Percentiles rank a stretch among this genome's conserved stretches.
These are phyloP conservation scores for Sparus aurata DNA, from an alignment of 2,797 vertebrate genomes.

Conservation along the genomic window DNA sequence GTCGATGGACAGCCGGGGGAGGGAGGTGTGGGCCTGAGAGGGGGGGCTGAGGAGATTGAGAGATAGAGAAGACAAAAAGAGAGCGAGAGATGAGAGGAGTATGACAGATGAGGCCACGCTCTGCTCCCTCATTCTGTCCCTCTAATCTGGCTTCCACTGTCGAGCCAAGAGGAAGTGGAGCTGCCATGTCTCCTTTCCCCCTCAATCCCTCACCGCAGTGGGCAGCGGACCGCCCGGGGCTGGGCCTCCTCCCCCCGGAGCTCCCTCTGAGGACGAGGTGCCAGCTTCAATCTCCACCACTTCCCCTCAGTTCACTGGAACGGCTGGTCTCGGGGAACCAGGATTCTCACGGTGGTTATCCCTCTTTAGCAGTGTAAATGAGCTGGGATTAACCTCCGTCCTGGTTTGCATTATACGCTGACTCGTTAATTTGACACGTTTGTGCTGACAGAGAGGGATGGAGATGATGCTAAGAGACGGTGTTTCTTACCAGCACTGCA, in stretches of 20 bases:
- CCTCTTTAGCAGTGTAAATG: constrained; percentile 72
- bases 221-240: constrained; percentile 82
- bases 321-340: constrained; percentile 18
- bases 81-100: constrained; percentile 57
- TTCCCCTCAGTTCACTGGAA: constrained; percentile 80
- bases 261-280: constrained; percentile 87
- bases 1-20: constrained; percentile 23
- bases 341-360: constrained; percentile 54
- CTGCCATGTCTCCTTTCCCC: constrained; percentile 92
- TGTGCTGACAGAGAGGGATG: constrained; percentile 39
- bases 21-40: neutral
- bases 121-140: constrained; percentile 74
- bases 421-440: constrained; percentile 86
- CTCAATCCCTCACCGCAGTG: constrained; percentile 89
- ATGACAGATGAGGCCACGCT: constrained; percentile 79
- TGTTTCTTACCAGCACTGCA: neutral
- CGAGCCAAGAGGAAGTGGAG: constrained; percentile 89
- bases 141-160: constrained; percentile 89
- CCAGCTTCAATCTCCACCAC: constrained; percentile 91
- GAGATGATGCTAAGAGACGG: constrained; percentile 7
- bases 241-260: constrained; percentile 69
- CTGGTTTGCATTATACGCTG: constrained; percentile 49
- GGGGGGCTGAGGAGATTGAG: constrained; percentile 28
- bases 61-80: constrained; percentile 61
- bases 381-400: constrained; percentile 67